Evolutionary conservation across 2,113 vertebrate species (phyloP).

Genomic region (Cheilinus undulatus): DNA sequence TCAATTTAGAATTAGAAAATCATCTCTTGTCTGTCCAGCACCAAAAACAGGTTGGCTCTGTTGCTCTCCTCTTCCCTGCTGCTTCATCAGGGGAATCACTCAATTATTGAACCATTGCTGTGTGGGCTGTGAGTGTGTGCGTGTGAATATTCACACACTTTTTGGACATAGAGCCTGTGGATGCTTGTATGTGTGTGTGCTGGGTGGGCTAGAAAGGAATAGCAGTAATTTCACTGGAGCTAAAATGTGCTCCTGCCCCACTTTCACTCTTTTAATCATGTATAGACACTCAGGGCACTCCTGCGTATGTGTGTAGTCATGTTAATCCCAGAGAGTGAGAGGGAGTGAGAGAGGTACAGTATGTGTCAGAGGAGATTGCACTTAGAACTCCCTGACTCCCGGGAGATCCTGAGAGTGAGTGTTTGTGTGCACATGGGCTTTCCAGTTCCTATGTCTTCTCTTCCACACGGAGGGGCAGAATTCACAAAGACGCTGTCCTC

Average conservation of each 20-base stretch:
- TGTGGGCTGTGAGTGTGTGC: slow-evolving; percentile 21
- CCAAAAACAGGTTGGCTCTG: slow-evolving; percentile 32
- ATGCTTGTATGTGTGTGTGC: background rate
- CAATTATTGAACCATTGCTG: slow-evolving; percentile 49
- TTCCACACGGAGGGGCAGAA: background rate
- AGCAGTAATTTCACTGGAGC: slow-evolving; percentile 62
- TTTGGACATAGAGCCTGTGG: slow-evolving; percentile 11
- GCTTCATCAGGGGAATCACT: slow-evolving; percentile 45
- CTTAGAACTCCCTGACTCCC: slow-evolving; percentile 53
- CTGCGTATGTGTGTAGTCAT: slow-evolving; percentile 33
- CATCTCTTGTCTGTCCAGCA: slow-evolving; percentile 24
- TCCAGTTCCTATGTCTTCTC: slow-evolving; percentile 19
- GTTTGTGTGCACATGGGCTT: slow-evolving; percentile 8
- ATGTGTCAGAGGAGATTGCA: slow-evolving; percentile 57
- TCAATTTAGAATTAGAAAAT: background rate
- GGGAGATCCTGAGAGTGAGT: slow-evolving; percentile 23
- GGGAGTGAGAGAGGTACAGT: slow-evolving; percentile 55
- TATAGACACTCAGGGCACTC: slow-evolving; percentile 69
- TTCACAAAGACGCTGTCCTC: slow-evolving; percentile 17
- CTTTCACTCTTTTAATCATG: slow-evolving; percentile 80
- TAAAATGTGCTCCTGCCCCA: slow-evolving; percentile 72
- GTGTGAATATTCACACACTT: slow-evolving; percentile 19
- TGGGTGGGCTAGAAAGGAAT: slow-evolving; percentile 46
- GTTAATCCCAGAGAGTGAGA: slow-evolving; percentile 42
- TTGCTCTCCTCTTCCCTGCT: slow-evolving; percentile 15